Evolutionary conservation across 2,888 invertebrate genomes (phyloP).

Genomic region (Scaeva pyrastri): DNA sequence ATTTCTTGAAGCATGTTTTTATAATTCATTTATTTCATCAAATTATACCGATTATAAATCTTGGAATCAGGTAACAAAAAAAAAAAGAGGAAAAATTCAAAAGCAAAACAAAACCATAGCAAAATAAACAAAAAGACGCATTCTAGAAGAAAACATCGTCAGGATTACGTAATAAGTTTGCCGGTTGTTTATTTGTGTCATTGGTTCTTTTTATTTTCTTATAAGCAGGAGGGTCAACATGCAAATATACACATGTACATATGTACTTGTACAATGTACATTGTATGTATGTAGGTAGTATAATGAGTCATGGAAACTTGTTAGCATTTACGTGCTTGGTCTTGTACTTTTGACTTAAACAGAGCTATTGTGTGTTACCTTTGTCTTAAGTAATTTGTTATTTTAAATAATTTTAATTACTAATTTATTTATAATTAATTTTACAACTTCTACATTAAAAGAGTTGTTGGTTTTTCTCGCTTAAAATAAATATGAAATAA

Average conservation of each 20-base stretch:
- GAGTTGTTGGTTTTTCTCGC: no score
- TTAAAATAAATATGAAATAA: no score
- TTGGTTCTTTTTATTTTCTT: not conserved
- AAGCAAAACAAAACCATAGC: constrained; percentile 6
- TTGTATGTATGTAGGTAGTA: not conserved
- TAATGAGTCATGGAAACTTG: constrained; percentile 20
- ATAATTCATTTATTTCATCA: not conserved
- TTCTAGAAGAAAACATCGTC: not conserved
- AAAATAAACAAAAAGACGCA: not conserved
- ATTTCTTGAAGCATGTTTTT: not conserved
- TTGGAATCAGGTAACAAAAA: not conserved
- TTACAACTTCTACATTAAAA: no score
- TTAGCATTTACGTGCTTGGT: not conserved
- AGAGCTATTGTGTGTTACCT: not conserved
- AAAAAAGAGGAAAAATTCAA: no score
- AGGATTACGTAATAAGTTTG: constrained; percentile 27
- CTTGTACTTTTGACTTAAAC: not conserved
- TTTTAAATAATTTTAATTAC: not conserved
- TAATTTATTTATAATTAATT: not conserved
- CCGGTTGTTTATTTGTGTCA: constrained; percentile 56
- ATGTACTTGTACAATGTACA: no score
- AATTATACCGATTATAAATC: constrained; percentile 10
- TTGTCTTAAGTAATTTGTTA: not conserved
- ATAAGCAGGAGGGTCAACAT: not conserved
- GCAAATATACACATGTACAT: not conserved